These are phyloP conservation scores for Holacanthus passer DNA, from an alignment of 2,113 vertebrate species.

Conservation along the genomic window DNA sequence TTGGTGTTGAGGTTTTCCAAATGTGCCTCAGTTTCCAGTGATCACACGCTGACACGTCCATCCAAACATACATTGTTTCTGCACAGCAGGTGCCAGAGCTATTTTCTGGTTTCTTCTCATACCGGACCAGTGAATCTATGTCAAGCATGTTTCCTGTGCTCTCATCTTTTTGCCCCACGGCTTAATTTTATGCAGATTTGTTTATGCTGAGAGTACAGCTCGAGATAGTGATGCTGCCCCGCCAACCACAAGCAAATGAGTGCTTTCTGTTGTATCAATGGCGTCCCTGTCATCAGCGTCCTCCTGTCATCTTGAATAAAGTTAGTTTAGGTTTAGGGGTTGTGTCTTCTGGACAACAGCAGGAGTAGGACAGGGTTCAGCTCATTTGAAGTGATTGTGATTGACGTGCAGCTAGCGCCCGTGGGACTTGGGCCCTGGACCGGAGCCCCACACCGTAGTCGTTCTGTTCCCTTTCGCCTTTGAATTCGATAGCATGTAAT, in stretches of 20 bases:
- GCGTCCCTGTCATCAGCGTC: conserved; percentile 29
- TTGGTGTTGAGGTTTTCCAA: conserved; percentile 44
- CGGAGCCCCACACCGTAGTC: conserved; percentile 42
- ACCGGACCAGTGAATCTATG: conserved; percentile 55
- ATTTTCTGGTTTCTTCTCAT: conserved; percentile 62
- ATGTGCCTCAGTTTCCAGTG: conserved; percentile 45
- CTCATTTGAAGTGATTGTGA: conserved; percentile 62
- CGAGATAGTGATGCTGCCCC: conserved; percentile 9
- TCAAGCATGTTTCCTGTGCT: conserved; percentile 61
- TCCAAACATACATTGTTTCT: conserved; percentile 67
- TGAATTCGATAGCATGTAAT: conserved; percentile 83
- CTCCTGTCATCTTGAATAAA: not conserved
- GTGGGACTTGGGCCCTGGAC: conserved; percentile 54
- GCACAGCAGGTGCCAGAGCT: conserved; percentile 73
- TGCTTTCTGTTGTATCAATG: conserved; percentile 28
- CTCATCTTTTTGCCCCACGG: conserved; percentile 26
- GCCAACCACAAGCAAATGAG: conserved; percentile 5
- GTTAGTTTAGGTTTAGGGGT: conserved; percentile 43
- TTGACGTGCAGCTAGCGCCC: conserved; percentile 66
- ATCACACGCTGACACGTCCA: conserved; percentile 45
- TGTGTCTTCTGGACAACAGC: conserved; percentile 58
- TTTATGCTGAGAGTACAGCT: conserved; percentile 42
- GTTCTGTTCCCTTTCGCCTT: conserved; percentile 50
- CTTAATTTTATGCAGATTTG: conserved; percentile 52
- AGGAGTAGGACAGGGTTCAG: conserved; percentile 48